Percentiles rank a stretch among this genome's conserved stretches.
Conservation (phyloP, 2,797 vertebrate genomes). For the Cossypha dichroa region DNA sequence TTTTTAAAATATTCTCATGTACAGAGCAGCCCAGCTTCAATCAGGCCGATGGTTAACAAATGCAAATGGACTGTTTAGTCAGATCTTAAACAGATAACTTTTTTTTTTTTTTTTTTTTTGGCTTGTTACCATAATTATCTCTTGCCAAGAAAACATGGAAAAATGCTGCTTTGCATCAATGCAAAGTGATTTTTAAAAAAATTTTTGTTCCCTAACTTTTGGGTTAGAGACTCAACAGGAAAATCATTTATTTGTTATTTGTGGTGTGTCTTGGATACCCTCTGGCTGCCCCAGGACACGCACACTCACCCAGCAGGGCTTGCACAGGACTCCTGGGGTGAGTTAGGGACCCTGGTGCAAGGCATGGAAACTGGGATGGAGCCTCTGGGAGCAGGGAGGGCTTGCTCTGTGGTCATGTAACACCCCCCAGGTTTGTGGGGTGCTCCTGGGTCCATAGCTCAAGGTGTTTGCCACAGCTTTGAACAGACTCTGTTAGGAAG, state of each 20-base stretch:
- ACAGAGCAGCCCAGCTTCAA: background rate
- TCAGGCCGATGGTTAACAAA: background rate
- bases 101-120: background rate
- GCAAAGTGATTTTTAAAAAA: background rate
- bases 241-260: background rate
- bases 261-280: background rate
- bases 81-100: background rate
- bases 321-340: fast-evolving
- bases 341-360: background rate
- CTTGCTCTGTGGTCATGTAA: background rate
- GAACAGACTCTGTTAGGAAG: background rate
- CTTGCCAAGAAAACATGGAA: background rate
- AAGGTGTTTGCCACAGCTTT: background rate
- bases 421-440: fast-evolving
- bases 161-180: background rate
- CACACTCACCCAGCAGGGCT: background rate
- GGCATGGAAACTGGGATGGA: background rate
- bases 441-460: background rate
- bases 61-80: background rate
- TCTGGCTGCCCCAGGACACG: fast-evolving
- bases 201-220: background rate
- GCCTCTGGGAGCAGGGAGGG: background rate
- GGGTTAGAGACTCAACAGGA: background rate
- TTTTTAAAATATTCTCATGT: background rate
- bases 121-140: background rate